Base-by-base conservation (phyloP, 2,888 invertebrate genomes). In the Microctonus brassicae region DNA sequence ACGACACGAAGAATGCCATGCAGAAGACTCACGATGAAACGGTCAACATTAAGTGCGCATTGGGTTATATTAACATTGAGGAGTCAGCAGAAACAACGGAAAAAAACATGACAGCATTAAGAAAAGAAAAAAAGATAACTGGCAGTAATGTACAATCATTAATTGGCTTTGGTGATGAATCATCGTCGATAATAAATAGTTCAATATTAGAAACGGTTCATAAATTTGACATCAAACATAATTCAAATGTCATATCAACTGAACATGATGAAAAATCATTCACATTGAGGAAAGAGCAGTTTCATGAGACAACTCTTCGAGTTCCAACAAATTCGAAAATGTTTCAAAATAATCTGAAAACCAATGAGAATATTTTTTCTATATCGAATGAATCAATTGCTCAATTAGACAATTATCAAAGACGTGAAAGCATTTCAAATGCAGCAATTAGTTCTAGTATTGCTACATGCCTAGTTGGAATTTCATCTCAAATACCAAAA, bases 401-500 rank as follows among this genome's bases (percentile, higher is more conserved):
- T 17, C 47, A 70, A 20, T 22, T 34, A 33, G n/a, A 29, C 20
- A 36, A 34, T 52, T 62, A 17, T 22, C 42, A 20, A 39, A 17
- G 47, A 87, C 72, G 81, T 61, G 71, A 79, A 1, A 79, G 86
- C 82, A 77, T 89, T 84, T 80, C 86, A 0, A 83, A 78, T 53
- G 80, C 81, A 1, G 86, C 85, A 2, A 85, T 87, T 17, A 81
- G 83, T 36, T 85, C 86, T 52, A 86, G 85, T 52, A 79, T 87
- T 20, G 84, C 81, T 0, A 81, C 87, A 0, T 85, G 87, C 62
- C 71, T 87, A 6, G 78, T 81, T 4, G 80, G 85, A 1, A 79
- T 81, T 1, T 83, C 80, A 26, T 80, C 83, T 1, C 81, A 79
- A 5, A 73, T 83, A 2, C 81, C 86, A 1, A 77, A 77, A 11